Evolutionary conservation across 23 tunicate species (phyloP), one percentile per base, ranked within the genome.

Genomic region (Ciona savignyi): DNA sequence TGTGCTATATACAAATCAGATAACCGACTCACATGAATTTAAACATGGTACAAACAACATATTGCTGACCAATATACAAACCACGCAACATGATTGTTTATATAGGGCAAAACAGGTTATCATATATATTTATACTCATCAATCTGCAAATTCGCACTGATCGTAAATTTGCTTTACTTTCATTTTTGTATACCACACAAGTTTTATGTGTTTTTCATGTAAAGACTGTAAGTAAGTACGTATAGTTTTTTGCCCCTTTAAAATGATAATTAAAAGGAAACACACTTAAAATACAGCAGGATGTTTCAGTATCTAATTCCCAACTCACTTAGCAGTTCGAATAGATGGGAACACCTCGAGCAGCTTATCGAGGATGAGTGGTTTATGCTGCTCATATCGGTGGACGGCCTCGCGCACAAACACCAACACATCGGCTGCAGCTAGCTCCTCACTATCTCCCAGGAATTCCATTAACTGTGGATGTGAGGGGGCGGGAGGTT

Each of bases 401-500:
- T 95, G 99, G 23, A 95, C 80, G 23, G 99, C 99, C 72, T 95
- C 99, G 3, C 99, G 83, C 0, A 95, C 96, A 66, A 95, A 95
- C 20, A 80, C 82, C 65, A 88, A 84, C 61, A 95, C 99, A 77
- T 95, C 99, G 1, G 67, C 83, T 20, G 99, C 99, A 25, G 99
- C 99, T 25, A 95, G 84, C 72, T 95, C 99, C 68, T 95, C 93
- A 33, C 81, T 79, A 74, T 95, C 96, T 32, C 96, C 71, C 70
- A 95, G 72, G 77, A 95, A 95, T 65, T 89, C 96, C 99, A 95
- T 95, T 72, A 95, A 72, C 97, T 90, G 70, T 3, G 71, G 31
- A 32, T n/a, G n/a, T n/a, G n/a, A n/a, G n/a, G n/a, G n/a, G n/a
- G n/a, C n/a, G n/a, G n/a, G n/a, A n/a, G n/a, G n/a, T n/a, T n/a